These are phyloP conservation scores for Sebastes taczanowskii DNA, from an alignment of 2,797 vertebrate genomes.

Conservation along the genomic window DNA sequence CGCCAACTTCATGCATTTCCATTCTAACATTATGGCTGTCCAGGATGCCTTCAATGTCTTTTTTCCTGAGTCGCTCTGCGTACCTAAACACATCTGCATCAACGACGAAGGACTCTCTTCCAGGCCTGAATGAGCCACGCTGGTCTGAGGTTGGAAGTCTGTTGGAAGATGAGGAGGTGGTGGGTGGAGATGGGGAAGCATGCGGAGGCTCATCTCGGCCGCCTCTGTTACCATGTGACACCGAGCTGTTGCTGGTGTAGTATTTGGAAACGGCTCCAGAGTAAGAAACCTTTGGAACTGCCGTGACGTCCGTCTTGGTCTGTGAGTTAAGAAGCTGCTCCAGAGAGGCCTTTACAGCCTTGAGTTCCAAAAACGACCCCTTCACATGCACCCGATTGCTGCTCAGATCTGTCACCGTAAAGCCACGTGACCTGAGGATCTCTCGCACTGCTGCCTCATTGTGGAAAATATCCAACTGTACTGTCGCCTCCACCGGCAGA, in stretches of 20 bases:
- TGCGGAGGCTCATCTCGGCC: neutral
- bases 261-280: constrained; percentile 22
- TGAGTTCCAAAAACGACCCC: constrained; percentile 73
- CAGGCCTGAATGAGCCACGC: fast-evolving
- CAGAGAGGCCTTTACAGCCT: constrained; percentile 37
- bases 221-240: neutral
- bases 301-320: neutral
- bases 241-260: neutral
- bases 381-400: constrained; percentile 28
- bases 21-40: neutral
- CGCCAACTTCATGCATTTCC: fast-evolving
- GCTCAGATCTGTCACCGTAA: constrained; percentile 4
- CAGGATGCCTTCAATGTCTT: neutral
- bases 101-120: neutral
- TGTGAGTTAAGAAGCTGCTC: constrained; percentile 19
- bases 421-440: constrained; percentile 41
- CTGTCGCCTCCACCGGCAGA: constrained; percentile 58
- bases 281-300: neutral
- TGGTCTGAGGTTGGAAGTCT: neutral
- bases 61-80: neutral
- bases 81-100: constrained; percentile 61
- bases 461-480: constrained; percentile 57
- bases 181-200: neutral
- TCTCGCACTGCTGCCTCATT: neutral
- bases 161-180: neutral